Evolutionary conservation across 2,797 vertebrate species (phyloP).

Genomic region (Trachurus trachurus): DNA sequence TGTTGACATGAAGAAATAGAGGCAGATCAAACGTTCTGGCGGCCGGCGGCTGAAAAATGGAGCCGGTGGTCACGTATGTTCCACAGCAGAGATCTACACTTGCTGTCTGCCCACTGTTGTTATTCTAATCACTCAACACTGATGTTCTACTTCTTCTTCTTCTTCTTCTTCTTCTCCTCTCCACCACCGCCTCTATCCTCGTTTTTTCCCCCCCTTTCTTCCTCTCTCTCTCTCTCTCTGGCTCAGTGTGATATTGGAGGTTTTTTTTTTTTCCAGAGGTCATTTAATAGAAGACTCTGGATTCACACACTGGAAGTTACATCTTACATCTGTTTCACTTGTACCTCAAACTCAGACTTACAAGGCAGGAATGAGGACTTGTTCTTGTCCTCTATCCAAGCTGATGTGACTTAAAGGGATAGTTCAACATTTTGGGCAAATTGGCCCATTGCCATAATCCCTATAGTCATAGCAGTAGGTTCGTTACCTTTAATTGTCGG

Average conservation of each 20-base stretch:
- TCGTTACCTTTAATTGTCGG: no score
- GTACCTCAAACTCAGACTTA: no score
- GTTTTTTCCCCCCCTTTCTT: not conserved
- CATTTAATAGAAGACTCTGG: slow-evolving; percentile 10
- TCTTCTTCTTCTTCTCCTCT: slow-evolving; percentile 58
- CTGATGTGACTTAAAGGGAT: not conserved
- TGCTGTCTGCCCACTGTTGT: slow-evolving; percentile 67
- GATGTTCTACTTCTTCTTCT: slow-evolving; percentile 67
- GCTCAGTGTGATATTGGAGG: slow-evolving; percentile 1
- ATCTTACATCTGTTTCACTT: no score
- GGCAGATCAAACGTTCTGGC: slow-evolving; percentile 62
- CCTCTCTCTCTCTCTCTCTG: not conserved
- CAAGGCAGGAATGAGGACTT: not conserved
- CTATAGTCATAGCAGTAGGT: no score
- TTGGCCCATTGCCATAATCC: no score
- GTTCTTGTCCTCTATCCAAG: not conserved
- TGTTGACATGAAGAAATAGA: slow-evolving; percentile 75
- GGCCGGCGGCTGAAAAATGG: slow-evolving; percentile 64
- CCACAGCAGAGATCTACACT: slow-evolving; percentile 62
- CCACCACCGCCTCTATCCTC: slow-evolving; percentile 29
- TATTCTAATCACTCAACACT: slow-evolving; percentile 71
- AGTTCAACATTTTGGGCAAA: no score
- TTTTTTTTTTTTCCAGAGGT: slow-evolving; percentile 17
- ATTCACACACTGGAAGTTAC: no score
- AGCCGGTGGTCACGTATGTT: slow-evolving; percentile 59